Base-by-base conservation (phyloP, 1,140 invertebrate genomes). In the Megalopta genalis region DNA sequence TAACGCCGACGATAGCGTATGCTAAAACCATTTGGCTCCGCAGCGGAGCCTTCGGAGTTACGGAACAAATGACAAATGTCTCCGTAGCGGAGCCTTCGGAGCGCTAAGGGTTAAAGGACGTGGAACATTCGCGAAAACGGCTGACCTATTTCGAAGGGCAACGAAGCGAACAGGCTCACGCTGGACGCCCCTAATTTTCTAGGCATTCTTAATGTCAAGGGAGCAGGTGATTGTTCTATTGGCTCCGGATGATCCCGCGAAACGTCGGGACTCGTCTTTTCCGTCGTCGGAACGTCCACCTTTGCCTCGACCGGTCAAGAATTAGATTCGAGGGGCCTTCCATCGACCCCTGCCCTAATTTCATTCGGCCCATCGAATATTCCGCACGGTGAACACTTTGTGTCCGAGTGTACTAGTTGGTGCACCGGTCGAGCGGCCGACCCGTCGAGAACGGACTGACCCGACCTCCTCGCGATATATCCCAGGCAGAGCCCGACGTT, bases 351-450 rank as follows among this genome's bases (percentile, higher is more conserved):
- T 76, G 57, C 39, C 74, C 77, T 68, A 84, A 84, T 83, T 83
- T 75, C 81, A 74, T 70, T 66, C 59, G 71, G 68, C 25, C 67
- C 42, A 79, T 80, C 83, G 82, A 85, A 80, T 80, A 84, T 85
- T 80, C 57, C 59, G 27, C 71, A 74, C 57, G 52, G 54, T 52
- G 49, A 80, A 39, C 77, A 71, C 66, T 83, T 84, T 84, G 81
- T 83, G 60, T 46, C 25, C 39, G 59, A 69, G 57, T n/a, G n/a
- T 46, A 46, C 42, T 46, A 80, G 57, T 63, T 12, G n/a, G 39
- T 42, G 39, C 76, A 79, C 59, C 59, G 65, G 81, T 74, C 23
- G 37, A 74, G 25, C 77, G 80, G 78, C 73, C 82, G 60, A 62
- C 70, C 37, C 37, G 39, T 25, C 68, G 54, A 14, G 16, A 25